These are phyloP conservation scores for Vidua chalybeata DNA, from an alignment of 2,113 vertebrate species.

Conservation along the genomic window DNA sequence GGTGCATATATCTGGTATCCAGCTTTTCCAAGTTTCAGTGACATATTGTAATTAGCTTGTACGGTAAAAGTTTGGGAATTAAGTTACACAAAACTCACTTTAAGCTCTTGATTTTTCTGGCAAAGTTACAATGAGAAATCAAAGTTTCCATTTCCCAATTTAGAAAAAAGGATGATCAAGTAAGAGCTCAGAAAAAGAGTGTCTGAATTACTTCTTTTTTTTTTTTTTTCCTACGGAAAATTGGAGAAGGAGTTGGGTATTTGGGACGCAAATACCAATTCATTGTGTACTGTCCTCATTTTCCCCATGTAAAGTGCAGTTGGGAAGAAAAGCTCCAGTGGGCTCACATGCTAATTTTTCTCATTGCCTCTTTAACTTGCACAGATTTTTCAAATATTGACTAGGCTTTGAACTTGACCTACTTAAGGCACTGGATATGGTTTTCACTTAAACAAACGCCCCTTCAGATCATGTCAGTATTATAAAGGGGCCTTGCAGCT, in stretches of 20 bases:
- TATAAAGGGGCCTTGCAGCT: slow-evolving; percentile 23
- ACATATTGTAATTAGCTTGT: background rate
- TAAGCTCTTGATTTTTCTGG: slow-evolving; percentile 17
- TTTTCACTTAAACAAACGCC: slow-evolving; percentile 45
- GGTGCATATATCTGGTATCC: background rate
- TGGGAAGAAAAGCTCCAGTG: slow-evolving; percentile 37
- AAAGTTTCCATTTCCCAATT: slow-evolving; percentile 33
- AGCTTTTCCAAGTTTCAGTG: background rate
- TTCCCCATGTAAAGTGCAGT: slow-evolving; percentile 23
- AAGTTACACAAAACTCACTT: slow-evolving; percentile 14
- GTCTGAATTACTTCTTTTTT: background rate
- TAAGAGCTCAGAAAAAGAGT: background rate
- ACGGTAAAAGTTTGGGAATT: background rate
- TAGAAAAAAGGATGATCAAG: background rate
- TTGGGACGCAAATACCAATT: slow-evolving; percentile 24
- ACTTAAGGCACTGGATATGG: slow-evolving; percentile 25
- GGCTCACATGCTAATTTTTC: slow-evolving; percentile 51
- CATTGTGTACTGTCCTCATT: slow-evolving; percentile 42
- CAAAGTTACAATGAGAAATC: background rate
- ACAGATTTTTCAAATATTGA: slow-evolving; percentile 62
- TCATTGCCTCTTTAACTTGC: slow-evolving; percentile 45
- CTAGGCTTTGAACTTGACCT: slow-evolving; percentile 59
- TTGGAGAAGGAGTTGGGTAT: background rate
- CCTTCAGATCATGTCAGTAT: slow-evolving; percentile 18
- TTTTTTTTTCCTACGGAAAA: background rate